Percentiles rank a stretch among this genome's conserved stretches.
Evolutionary conservation across 2,888 invertebrate genomes (phyloP).

Genomic region (Limnephilus lunatus): DNA sequence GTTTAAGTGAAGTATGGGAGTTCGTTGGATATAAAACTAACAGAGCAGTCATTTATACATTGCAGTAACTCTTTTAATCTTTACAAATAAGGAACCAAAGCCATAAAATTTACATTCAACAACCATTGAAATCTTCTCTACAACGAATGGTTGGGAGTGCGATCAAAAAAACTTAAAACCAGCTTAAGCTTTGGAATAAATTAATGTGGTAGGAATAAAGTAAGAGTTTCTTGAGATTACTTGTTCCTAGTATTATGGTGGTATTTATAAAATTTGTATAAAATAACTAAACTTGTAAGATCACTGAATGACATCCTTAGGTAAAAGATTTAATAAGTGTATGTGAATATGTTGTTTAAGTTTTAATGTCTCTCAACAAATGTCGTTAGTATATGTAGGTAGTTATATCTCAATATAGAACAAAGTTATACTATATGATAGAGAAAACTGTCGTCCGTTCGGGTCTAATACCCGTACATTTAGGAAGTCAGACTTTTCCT

Average conservation of each 20-base stretch:
- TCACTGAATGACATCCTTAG: too few species aligned
- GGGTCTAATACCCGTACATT: too few species aligned
- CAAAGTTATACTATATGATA: too few species aligned
- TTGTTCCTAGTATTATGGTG: neutral
- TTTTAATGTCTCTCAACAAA: too few species aligned
- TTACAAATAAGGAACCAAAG: conserved; percentile 18
- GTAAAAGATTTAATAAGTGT: too few species aligned
- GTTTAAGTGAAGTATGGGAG: neutral
- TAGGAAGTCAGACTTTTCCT: too few species aligned
- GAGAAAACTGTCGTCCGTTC: too few species aligned
- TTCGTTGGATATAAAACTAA: neutral
- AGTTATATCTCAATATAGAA: too few species aligned
- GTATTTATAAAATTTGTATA: too few species aligned
- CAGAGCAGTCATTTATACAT: neutral
- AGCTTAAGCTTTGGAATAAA: neutral
- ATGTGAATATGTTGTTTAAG: too few species aligned
- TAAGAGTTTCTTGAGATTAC: neutral
- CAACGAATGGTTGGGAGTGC: neutral
- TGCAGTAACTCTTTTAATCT: conserved; percentile 28
- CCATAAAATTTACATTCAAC: conserved; percentile 36
- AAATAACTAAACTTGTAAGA: too few species aligned
- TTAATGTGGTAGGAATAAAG: neutral
- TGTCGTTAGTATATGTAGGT: too few species aligned
- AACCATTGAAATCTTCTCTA: conserved; percentile 27
- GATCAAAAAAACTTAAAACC: neutral